Conservation (phyloP, 2,113 vertebrate species). For the Camelus bactrianus region DNA sequence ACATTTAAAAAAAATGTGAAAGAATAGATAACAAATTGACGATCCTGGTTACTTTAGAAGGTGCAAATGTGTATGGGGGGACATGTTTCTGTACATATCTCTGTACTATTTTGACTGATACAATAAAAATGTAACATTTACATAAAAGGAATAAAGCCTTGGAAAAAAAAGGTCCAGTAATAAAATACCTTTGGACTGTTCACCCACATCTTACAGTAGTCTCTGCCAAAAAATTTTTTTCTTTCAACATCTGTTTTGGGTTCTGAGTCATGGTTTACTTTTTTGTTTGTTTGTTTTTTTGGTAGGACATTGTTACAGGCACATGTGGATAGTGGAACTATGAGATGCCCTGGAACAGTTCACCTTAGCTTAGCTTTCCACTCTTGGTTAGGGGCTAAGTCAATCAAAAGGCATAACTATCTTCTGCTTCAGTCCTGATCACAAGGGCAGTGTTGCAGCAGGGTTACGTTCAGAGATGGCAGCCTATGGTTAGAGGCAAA, state of each 20-base stretch:
- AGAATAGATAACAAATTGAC: background rate
- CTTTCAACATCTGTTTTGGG: background rate
- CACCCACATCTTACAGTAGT: background rate
- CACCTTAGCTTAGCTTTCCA: background rate
- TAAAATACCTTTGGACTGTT: background rate
- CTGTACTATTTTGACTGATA: background rate
- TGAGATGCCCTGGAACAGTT: background rate
- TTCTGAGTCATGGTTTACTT: background rate
- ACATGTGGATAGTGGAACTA: background rate
- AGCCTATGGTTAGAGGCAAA: background rate
- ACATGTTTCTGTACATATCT: background rate
- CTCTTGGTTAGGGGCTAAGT: background rate
- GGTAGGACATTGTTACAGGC: background rate
- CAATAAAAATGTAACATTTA: background rate
- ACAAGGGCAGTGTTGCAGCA: background rate
- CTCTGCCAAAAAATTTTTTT: background rate
- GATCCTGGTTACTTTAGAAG: background rate
- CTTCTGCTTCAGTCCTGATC: background rate
- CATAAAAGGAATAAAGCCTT: background rate
- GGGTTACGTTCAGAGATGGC: background rate
- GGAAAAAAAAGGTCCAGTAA: background rate
- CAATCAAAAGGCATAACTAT: accelerated
- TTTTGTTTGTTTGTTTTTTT: background rate
- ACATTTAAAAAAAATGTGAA: background rate
- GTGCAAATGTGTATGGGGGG: background rate